Percentiles rank a stretch among this genome's conserved stretches.
These are phyloP conservation scores for Cyclophora albipunctata DNA, from an alignment of 2,888 invertebrate species.

Conservation along the genomic window DNA sequence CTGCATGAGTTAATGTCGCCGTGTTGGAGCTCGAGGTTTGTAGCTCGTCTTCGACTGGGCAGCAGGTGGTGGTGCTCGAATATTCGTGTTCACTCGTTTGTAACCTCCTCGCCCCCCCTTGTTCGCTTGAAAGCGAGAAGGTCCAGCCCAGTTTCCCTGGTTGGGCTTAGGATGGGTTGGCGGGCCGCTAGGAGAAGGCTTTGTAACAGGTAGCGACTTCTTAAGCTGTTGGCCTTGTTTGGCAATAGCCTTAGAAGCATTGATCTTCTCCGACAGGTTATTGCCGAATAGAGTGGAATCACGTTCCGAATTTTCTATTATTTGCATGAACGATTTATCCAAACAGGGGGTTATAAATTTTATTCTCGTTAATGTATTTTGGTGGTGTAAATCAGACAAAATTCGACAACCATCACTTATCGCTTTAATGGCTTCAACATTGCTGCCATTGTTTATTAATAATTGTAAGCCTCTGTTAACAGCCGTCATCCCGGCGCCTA, in stretches of 20 bases:
- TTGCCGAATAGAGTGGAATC: neutral
- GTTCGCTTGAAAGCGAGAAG: no score
- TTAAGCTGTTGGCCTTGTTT: conserved; percentile 1
- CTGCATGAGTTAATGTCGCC: neutral
- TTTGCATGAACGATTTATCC: neutral
- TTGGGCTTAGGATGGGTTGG: neutral
- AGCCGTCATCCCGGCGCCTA: neutral
- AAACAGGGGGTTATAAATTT: neutral
- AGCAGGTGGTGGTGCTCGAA: no score
- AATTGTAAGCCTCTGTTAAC: neutral
- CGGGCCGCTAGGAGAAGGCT: no score
- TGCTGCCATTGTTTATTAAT: neutral
- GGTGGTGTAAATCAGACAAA: neutral
- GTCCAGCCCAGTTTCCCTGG: no score
- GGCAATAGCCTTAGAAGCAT: conserved; percentile 1
- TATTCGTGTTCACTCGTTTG: no score
- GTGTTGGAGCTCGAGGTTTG: neutral
- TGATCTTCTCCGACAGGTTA: conserved; percentile 3
- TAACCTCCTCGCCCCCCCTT: no score
- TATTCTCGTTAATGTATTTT: neutral
- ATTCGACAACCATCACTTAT: conserved; percentile 1
- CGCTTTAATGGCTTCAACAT: conserved; percentile 1
- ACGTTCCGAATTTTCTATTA: conserved; percentile 1
- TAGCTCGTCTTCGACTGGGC: no score
- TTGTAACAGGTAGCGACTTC: no score